Percentiles rank a stretch among this genome's conserved stretches.
phyloP scores from a whole-genome alignment of 1,140 invertebrate species.

The Drosophila sproati region DNA sequence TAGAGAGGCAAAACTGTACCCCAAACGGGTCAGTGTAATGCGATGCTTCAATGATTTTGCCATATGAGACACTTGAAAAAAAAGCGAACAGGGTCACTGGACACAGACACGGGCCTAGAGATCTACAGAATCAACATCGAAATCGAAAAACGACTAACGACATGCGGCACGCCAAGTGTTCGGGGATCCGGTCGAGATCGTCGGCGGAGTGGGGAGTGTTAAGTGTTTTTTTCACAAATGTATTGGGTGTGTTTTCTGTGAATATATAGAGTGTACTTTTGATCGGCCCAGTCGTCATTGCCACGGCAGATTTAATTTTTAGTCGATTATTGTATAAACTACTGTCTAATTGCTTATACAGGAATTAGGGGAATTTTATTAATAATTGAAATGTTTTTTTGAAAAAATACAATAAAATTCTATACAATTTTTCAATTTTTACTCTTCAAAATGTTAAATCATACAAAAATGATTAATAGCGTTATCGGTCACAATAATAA shows the following conservation, averaged over 20 bases:
- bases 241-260: neutral
- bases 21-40: conserved; percentile 52
- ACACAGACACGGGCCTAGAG: conserved; percentile 10
- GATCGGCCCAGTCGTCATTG: too few species aligned
- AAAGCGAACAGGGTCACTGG: conserved; percentile 40
- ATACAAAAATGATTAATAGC: too few species aligned
- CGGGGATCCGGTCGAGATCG: conserved; percentile 58
- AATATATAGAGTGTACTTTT: too few species aligned
- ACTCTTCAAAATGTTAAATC: too few species aligned
- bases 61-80: conserved; percentile 45
- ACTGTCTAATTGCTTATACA: too few species aligned
- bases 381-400: too few species aligned
- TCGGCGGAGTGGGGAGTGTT: conserved; percentile 43
- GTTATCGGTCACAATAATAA: too few species aligned
- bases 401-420: too few species aligned
- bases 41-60: conserved; percentile 70
- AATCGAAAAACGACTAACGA: conserved; percentile 7
- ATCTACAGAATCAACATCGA: conserved; percentile 1
- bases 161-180: conserved; percentile 67
- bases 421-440: too few species aligned
- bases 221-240: neutral
- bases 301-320: too few species aligned
- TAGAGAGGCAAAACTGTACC: conserved; percentile 47
- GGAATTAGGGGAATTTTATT: too few species aligned
- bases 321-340: too few species aligned